A percentile compares a stretch with the other conserved stretches of the same genome.
Evolutionary conservation across 2,113 vertebrate species (phyloP).

Genomic region (Quiscalus mexicanus): DNA sequence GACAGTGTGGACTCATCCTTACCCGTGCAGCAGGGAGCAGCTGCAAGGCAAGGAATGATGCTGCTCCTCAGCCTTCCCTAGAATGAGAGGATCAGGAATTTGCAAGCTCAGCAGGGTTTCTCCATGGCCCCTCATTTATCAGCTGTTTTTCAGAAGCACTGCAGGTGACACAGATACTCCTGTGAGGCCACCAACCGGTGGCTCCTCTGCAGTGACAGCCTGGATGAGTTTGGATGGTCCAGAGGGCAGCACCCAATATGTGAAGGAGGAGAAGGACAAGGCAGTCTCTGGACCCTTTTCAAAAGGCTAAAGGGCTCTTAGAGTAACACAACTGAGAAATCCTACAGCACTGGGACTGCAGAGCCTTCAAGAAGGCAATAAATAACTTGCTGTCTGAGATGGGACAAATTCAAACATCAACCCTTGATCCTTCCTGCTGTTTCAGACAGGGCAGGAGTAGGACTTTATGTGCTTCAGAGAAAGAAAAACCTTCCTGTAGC

Average conservation of each 20-base stretch:
- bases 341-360: neutral
- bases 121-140: neutral
- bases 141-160: neutral
- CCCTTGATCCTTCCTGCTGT: neutral
- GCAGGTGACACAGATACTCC: neutral
- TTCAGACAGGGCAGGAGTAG: neutral
- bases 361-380: neutral
- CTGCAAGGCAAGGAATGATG: neutral
- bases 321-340: neutral
- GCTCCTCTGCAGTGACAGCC: neutral
- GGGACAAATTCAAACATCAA: neutral
- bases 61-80: neutral
- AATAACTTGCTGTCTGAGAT: neutral
- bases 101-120: neutral
- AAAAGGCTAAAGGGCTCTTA: neutral
- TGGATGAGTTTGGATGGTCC: rapidly evolving
- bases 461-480: neutral
- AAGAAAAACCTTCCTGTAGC: neutral
- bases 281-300: neutral
- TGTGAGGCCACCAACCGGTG: neutral
- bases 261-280: neutral
- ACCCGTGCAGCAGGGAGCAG: neutral
- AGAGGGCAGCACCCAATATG: neutral
- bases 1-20: neutral
- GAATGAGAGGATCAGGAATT: neutral